Evolutionary conservation across 2,113 vertebrate genomes (phyloP).

Genomic region (Tragelaphus imberbis): DNA sequence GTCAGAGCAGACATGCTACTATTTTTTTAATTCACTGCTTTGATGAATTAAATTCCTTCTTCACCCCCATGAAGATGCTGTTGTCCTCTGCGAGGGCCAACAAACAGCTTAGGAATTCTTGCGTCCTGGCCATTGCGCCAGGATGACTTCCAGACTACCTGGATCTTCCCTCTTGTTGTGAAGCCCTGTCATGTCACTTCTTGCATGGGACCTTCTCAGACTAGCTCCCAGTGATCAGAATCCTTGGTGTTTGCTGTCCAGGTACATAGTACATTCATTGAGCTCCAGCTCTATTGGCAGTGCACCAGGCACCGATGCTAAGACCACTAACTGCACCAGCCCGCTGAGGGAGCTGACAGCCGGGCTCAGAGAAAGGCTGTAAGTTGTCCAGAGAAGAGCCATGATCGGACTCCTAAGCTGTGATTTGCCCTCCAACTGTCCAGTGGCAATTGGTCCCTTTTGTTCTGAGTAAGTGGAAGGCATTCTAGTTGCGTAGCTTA

Average conservation of each 20-base stretch:
- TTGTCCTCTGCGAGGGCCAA: background rate
- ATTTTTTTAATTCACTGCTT: background rate
- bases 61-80: background rate
- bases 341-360: background rate
- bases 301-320: background rate
- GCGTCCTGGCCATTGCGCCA: background rate
- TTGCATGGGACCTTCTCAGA: background rate
- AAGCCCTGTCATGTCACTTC: background rate
- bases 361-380: background rate
- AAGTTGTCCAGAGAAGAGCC: background rate
- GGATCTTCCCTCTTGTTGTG: background rate
- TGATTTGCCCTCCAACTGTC: background rate
- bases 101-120: background rate
- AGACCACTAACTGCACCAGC: background rate
- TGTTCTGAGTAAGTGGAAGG: background rate
- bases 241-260: background rate
- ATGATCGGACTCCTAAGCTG: background rate
- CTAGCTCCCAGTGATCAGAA: background rate
- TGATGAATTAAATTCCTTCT: background rate
- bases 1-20: background rate
- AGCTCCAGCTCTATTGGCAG: background rate
- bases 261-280: rapidly evolving
- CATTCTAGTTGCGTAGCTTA: background rate
- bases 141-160: background rate
- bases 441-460: background rate